These are phyloP conservation scores for Orthosia cruda DNA, from an alignment of 2,888 invertebrate species.

Conservation along the genomic window DNA sequence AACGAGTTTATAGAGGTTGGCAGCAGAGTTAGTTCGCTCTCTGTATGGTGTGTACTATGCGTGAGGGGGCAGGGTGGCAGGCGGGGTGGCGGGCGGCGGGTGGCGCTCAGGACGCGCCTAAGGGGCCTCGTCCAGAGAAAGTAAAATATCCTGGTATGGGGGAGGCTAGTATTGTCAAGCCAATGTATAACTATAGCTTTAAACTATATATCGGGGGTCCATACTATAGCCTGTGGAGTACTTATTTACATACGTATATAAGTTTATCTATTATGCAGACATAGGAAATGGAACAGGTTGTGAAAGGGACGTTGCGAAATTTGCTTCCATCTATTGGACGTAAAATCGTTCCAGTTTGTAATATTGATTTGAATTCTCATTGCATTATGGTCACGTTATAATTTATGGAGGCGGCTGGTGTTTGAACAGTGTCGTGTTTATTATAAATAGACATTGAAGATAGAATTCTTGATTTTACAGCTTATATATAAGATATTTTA, in stretches of 20 bases:
- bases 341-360: conserved; percentile 76
- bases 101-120: conserved; percentile 85
- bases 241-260: conserved; percentile 91
- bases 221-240: conserved; percentile 85
- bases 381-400: conserved; percentile 53
- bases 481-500: no score
- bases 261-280: conserved; percentile 91
- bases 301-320: conserved; percentile 84
- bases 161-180: conserved; percentile 92
- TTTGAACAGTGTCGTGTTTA: neutral
- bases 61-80: conserved; percentile 82
- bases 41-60: conserved; percentile 89
- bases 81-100: conserved; percentile 74
- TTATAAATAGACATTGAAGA: neutral
- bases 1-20: conserved; percentile 88
- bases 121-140: conserved; percentile 91
- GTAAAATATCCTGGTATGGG: conserved; percentile 91
- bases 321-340: conserved; percentile 85
- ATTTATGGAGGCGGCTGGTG: conserved; percentile 25
- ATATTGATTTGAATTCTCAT: conserved; percentile 78
- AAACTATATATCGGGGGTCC: conserved; percentile 90
- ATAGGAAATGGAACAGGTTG: conserved; percentile 89
- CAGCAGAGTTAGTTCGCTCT: conserved; percentile 90
- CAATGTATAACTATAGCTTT: conserved; percentile 90
- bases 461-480: neutral